Conservation (phyloP, 2,797 vertebrate genomes). For the Fratercula arctica region DNA sequence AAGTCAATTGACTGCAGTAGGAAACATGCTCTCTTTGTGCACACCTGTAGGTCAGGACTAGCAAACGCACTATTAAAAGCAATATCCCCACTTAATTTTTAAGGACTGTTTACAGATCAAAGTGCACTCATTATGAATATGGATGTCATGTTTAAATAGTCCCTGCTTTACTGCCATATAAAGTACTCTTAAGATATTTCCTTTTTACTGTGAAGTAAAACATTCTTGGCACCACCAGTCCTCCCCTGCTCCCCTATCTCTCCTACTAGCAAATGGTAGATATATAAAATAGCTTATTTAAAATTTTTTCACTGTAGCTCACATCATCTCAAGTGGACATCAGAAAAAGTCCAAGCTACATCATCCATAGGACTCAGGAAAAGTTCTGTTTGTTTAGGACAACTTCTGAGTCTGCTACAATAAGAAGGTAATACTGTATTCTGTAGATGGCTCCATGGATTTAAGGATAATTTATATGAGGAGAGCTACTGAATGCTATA, state of each 20-base stretch:
- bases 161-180: not conserved
- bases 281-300: not conserved
- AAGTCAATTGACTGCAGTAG: conserved; percentile 29
- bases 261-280: not conserved
- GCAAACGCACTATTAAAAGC: conserved; percentile 7
- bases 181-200: conserved; percentile 18
- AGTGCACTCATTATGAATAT: conserved; percentile 38
- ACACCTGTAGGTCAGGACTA: conserved; percentile 44
- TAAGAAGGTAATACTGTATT: not conserved
- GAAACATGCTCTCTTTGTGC: not conserved
- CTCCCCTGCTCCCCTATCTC: not conserved
- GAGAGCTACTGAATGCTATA: not conserved
- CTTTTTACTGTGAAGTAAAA: conserved; percentile 25
- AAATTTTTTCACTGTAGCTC: not conserved
- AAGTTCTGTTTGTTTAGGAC: not conserved
- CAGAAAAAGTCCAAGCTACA: not conserved
- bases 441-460: not conserved
- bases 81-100: conserved; percentile 36
- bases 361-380: not conserved
- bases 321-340: not conserved
- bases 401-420: not conserved
- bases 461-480: not conserved
- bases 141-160: conserved; percentile 15
- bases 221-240: not conserved
- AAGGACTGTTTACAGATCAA: conserved; percentile 57